Base-by-base conservation (phyloP, 2,888 invertebrate genomes). In the Mystacides longicornis region DNA sequence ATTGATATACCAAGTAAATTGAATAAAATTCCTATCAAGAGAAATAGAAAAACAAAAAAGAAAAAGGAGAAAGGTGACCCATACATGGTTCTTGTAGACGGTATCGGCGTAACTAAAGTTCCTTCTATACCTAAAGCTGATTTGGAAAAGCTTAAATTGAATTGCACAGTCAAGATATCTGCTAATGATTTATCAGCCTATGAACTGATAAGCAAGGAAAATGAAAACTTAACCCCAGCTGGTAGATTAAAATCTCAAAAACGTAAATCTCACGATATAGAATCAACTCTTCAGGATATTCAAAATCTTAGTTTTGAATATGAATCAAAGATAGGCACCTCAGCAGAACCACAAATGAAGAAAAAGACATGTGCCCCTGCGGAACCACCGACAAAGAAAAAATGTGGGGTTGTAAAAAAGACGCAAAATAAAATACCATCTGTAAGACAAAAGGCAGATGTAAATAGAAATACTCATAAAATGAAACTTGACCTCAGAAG, bases 101-200 rank as follows among this genome's bases (percentile, higher is more conserved):
- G 23, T 2, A 22, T 53, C 3, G 49, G 16, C 9, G 46, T 56
- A 1, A 56, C 56, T 18, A 52, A 52, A 56, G 52, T 46, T 21
- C 19, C n/a, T 23, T 9, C 42, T 3, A 43, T 55, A 7, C 45
- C 50, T 5, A 14, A 45, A 7, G 37, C 11, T 2, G 51, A 55
- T 20, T 47, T 50, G 33, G 16, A 21, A 19, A 55, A 47, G 23
- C 51, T 55, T 3, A 55, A 55, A 47, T 22, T 55, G 51, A 2
- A 16, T 14, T 55, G 51, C 37, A 18, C 42, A n/a, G 55, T 55
- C 11, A 20, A 18, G 3, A 5, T 55, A 16, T 14, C 11, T 4
- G 20, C 18, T 7, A 19, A 21, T 7, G 46, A 46, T 46, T 46
- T 21, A 19, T 46, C 46, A 14, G 14, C 14, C 3, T 14, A n/a